These are phyloP conservation scores for Drosophila mauritiana DNA, from an alignment of 1,140 invertebrate genomes.

Conservation along the genomic window DNA sequence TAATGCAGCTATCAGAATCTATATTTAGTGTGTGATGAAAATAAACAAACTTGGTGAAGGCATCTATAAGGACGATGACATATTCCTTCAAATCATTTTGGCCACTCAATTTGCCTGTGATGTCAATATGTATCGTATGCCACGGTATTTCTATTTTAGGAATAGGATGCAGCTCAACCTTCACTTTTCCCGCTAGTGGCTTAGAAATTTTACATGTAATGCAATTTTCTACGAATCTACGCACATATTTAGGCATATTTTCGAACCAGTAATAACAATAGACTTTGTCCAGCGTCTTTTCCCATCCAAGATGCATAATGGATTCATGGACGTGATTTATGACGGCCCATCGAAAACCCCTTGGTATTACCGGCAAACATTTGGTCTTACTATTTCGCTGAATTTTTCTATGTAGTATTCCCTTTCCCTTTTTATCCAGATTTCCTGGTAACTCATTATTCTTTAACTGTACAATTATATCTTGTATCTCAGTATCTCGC, in stretches of 20 bases:
- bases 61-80: slow-evolving; percentile 8
- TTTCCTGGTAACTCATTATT: not conserved
- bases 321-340: slow-evolving; percentile 7
- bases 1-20: slow-evolving; percentile 2
- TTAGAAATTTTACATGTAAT: slow-evolving; percentile 6
- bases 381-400: slow-evolving; percentile 3
- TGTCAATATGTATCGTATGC: slow-evolving; percentile 10
- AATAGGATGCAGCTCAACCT: slow-evolving; percentile 8
- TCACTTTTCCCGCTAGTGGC: not conserved
- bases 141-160: slow-evolving; percentile 5
- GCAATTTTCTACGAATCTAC: slow-evolving; percentile 5
- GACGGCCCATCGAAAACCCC: not conserved
- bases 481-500: not conserved
- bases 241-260: not conserved
- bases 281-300: slow-evolving; percentile 3
- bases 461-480: not conserved
- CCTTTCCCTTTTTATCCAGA: not conserved
- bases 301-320: slow-evolving; percentile 13
- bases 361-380: slow-evolving; percentile 1
- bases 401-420: slow-evolving; percentile 1
- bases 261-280: not conserved
- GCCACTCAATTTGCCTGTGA: slow-evolving; percentile 7
- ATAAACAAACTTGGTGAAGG: slow-evolving; percentile 8
- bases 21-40: slow-evolving; percentile 10
- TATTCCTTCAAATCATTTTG: slow-evolving; percentile 5